Percentiles rank a stretch among this genome's conserved stretches.
These are phyloP conservation scores for Timema podura DNA, from an alignment of 2,888 invertebrate genomes.

Conservation along the genomic window DNA sequence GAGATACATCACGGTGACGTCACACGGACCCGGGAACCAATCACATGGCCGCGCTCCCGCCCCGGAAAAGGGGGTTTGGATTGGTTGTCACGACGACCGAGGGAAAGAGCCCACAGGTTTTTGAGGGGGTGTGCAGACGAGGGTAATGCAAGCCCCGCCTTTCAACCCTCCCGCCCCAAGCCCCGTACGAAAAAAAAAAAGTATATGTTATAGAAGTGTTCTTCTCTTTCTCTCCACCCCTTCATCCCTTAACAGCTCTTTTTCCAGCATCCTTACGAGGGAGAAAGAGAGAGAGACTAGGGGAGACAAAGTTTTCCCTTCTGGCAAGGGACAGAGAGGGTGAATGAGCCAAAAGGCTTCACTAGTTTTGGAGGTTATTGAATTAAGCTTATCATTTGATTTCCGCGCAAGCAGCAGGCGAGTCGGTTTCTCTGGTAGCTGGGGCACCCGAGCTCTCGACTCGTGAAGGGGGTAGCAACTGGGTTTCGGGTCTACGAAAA, in stretches of 20 bases:
- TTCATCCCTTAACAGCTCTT: no score
- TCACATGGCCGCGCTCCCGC: constrained; percentile 15
- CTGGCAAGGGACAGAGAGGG: neutral
- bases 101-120: no score
- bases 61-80: constrained; percentile 19
- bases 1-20: constrained; percentile 37
- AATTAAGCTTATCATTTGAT: constrained; percentile 76
- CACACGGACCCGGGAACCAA: constrained; percentile 31
- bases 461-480: no score
- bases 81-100: constrained; percentile 20
- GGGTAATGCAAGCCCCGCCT: no score
- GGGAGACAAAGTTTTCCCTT: no score
- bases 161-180: no score
- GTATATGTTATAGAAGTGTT: no score
- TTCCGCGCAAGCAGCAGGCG: constrained; percentile 49
- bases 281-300: neutral
- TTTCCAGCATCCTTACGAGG: neutral
- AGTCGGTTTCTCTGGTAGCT: constrained; percentile 25
- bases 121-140: no score
- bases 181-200: no score
- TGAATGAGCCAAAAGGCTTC: constrained; percentile 12
- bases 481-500: no score
- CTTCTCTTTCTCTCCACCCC: no score
- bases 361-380: constrained; percentile 56
- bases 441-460: neutral